phyloP scores from a whole-genome alignment of 2,113 vertebrate genomes.

The Ochotona curzoniae region DNA sequence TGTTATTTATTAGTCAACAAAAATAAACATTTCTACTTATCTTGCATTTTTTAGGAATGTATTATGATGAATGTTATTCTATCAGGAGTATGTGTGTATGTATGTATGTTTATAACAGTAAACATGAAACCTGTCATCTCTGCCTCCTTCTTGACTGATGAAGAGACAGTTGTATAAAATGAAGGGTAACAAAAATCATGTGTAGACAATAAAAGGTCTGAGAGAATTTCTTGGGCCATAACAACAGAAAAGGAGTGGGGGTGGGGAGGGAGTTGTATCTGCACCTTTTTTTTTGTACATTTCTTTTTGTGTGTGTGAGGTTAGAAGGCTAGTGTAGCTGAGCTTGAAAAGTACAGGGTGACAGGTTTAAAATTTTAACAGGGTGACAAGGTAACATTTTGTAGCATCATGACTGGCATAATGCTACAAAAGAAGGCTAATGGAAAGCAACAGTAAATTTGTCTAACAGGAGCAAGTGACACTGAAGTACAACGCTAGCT shows the following conservation, averaged over 20 bases:
- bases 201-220: not conserved
- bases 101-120: not conserved
- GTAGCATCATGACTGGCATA: not conserved
- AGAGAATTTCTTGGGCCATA: not conserved
- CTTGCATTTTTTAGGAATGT: not conserved
- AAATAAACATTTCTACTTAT: constrained; percentile 53
- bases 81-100: not conserved
- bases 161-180: not conserved
- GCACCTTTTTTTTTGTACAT: not conserved
- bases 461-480: not conserved
- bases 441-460: not conserved
- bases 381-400: too few relatives aligned
- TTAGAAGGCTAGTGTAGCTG: not conserved
- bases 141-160: not conserved
- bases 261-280: not conserved
- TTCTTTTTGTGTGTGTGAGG: rapidly evolving
- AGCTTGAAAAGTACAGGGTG: not conserved
- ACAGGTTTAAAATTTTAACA: too few relatives aligned
- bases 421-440: not conserved
- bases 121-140: constrained; percentile 4
- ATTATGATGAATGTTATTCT: constrained; percentile 16
- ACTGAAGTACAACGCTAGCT: rapidly evolving
- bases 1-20: constrained; percentile 57
- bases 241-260: too few relatives aligned
- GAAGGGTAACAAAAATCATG: constrained; percentile 43